phyloP scores from a whole-genome alignment of 2,888 invertebrate genomes.

The Gryllus longicercus region DNA sequence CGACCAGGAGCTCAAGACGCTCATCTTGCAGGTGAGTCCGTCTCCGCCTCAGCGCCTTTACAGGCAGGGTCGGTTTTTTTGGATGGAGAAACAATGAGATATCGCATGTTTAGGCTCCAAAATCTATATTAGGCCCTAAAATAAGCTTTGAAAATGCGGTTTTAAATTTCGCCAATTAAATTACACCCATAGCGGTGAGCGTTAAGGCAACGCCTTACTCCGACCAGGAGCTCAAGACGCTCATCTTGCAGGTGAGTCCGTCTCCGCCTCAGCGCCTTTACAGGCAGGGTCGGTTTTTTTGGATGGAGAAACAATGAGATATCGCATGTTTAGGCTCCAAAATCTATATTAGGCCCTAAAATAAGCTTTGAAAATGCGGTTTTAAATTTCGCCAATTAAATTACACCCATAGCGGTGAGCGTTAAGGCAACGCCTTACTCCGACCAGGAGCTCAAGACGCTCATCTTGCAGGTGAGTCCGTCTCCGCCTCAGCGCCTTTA shows the following conservation, averaged over 20 bases:
- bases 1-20: conserved; percentile 80
- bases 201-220: too few species aligned
- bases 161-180: too few species aligned
- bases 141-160: too few species aligned
- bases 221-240: conserved; percentile 80
- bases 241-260: conserved; percentile 66
- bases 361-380: too few species aligned
- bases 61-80: neutral
- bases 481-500: conserved; percentile 24
- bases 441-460: conserved; percentile 80
- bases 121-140: too few species aligned
- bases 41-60: conserved; percentile 24
- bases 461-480: conserved; percentile 66
- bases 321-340: too few species aligned
- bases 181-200: too few species aligned
- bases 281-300: neutral
- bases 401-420: too few species aligned
- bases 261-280: conserved; percentile 24
- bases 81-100: neutral
- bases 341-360: too few species aligned
- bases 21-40: conserved; percentile 66
- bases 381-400: too few species aligned
- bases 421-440: conserved; percentile 45
- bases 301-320: neutral
- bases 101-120: too few species aligned